Percentiles rank a stretch among this genome's conserved stretches.
These are phyloP conservation scores for Carposina sasakii DNA, from an alignment of 1,140 invertebrate species.

Conservation along the genomic window DNA sequence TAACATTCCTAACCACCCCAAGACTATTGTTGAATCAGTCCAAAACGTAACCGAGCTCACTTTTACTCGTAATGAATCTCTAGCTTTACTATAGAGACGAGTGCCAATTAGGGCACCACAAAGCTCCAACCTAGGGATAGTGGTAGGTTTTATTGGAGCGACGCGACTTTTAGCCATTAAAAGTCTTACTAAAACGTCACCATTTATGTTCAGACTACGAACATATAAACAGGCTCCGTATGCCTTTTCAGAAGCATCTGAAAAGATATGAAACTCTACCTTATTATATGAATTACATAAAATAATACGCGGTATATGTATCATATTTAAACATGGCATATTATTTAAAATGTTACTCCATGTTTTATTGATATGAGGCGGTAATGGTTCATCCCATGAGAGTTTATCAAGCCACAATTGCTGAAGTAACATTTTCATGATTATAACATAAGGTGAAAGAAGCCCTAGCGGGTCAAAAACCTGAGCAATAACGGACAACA, in stretches of 20 bases:
- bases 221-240: background rate
- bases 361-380: background rate
- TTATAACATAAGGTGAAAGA: conserved; percentile 3
- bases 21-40: background rate
- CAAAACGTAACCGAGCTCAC: background rate
- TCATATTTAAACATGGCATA: background rate
- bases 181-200: background rate
- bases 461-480: no score
- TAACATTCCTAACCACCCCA: background rate
- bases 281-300: background rate
- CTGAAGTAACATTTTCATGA: conserved; percentile 4
- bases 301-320: background rate
- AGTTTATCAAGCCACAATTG: conserved; percentile 1
- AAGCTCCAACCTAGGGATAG: background rate
- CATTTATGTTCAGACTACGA: background rate
- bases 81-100: background rate
- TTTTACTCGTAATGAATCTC: background rate
- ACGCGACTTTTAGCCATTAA: background rate
- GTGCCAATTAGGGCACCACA: background rate
- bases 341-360: background rate
- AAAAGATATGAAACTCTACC: background rate
- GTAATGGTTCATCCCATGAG: background rate
- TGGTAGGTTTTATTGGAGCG: background rate
- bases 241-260: background rate
- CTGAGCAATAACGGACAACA: conserved; percentile 4